A percentile compares a stretch with the other conserved stretches of the same genome.
These are phyloP conservation scores for Tipula confusa DNA, from an alignment of 2,888 invertebrate genomes.

Conservation along the genomic window DNA sequence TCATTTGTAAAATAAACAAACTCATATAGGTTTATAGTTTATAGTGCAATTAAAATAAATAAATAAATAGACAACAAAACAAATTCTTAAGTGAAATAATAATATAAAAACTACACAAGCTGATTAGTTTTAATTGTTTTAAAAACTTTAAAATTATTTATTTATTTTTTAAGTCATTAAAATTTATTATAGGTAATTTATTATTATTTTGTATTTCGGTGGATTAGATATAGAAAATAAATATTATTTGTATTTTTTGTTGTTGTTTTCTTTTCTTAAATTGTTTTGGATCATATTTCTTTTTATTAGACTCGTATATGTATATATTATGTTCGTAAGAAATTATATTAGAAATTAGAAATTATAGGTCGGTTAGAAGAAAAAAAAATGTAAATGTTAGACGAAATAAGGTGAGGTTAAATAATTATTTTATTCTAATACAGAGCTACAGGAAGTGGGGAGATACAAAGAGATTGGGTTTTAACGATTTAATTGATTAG, in stretches of 20 bases:
- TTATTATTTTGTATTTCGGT: neutral
- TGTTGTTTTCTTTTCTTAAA: neutral
- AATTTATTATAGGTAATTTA: conserved; percentile 16
- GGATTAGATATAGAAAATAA: conserved; percentile 5
- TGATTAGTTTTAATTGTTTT: conserved; percentile 20
- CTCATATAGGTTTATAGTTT: conserved; percentile 20
- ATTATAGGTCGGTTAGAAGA: neutral
- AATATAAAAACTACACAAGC: neutral
- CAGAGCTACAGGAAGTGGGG: neutral
- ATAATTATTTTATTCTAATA: neutral
- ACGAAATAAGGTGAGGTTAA: neutral
- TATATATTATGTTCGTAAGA: neutral
- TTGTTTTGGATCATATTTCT: conserved; percentile 4
- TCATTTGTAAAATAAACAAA: conserved; percentile 6
- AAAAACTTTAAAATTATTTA: neutral
- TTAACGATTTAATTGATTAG: neutral
- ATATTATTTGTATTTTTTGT: no score
- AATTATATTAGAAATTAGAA: neutral
- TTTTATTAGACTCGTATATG: neutral
- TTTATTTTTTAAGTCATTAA: conserved; percentile 5
- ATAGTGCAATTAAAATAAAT: neutral
- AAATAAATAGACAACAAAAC: neutral
- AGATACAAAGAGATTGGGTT: neutral
- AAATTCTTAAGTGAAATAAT: neutral
- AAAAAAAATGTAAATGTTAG: no score